Conservation (phyloP, 2,113 vertebrate species). For the Junco hyemalis region DNA sequence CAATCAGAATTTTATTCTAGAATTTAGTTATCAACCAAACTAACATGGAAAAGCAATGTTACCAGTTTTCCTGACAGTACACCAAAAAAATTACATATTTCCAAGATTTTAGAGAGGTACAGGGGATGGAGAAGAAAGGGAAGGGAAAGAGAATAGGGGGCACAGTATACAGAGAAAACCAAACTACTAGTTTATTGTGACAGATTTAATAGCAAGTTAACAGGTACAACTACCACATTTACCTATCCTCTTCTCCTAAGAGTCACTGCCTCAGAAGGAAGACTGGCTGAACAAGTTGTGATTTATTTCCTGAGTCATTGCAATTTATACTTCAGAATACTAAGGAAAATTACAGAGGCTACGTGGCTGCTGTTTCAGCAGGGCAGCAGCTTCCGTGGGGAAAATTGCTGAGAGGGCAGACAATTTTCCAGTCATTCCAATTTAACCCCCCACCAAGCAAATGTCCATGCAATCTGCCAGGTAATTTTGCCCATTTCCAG, state of each 20-base stretch:
- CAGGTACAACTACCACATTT: background rate
- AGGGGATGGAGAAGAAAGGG: background rate
- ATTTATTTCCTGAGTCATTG: background rate
- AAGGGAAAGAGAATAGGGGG: background rate
- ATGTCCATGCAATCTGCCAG: background rate
- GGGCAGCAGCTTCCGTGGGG: background rate
- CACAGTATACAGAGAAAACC: background rate
- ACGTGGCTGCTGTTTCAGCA: background rate
- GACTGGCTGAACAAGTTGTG: background rate
- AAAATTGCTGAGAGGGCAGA: background rate
- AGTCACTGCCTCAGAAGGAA: background rate
- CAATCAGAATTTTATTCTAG: background rate
- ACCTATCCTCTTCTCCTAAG: background rate
- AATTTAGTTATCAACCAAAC: background rate
- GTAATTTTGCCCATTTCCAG: background rate
- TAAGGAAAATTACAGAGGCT: background rate
- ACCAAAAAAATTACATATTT: background rate
- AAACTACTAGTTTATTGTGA: background rate
- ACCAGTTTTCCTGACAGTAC: background rate
- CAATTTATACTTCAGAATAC: background rate
- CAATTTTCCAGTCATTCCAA: background rate
- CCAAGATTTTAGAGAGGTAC: background rate
- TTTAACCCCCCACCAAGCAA: background rate
- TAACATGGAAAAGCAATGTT: background rate
- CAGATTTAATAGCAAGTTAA: background rate